Evolutionary conservation across 2,888 invertebrate genomes (phyloP), one percentile per base, ranked within the genome.

Genomic region (Brachyptera putata): DNA sequence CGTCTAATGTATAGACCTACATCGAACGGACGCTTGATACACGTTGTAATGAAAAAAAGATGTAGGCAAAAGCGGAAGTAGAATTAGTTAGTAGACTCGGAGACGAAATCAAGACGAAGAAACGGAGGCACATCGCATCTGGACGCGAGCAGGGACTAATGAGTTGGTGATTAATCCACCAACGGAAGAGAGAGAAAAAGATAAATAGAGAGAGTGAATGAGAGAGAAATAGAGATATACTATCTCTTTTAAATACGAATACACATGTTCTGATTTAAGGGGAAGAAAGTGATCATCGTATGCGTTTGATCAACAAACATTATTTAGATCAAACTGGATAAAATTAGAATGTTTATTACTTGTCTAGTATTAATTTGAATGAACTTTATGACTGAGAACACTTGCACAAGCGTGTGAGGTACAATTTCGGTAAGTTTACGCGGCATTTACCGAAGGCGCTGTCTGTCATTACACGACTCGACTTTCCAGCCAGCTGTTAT

Each of bases 161-260:
- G 46, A 24, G 5, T n/a, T 46, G 46, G 21, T 46, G 46, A 46
- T 46, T 46, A 46, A 46, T 46, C 5, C 46, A 30, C 30, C 11
- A 7, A 7, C 11, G 11, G 7, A 30, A 5, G 11, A 30, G 7
- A 30, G 11, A 30, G 30, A 5, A 30, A 30, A 7, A n/a, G n/a
- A n/a, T n/a, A n/a, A 30, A 30, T 30, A 7, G 30, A 7, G 11
- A 7, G 30, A 7, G 30, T 7, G 30, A 30, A 30, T 7, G 30
- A 11, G 30, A 11, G 30, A 11, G 30, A 11, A 11, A 11, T 30
- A 30, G 30, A 11, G 30, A 11, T 11, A 30, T n/a, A n/a, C n/a
- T n/a, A n/a, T n/a, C n/a, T n/a, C n/a, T n/a, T n/a, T n/a, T n/a
- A n/a, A n/a, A n/a, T n/a, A n/a, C n/a, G n/a, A n/a, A n/a, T n/a